Percentiles rank a stretch among this genome's conserved stretches.
Conservation (phyloP, 2,797 vertebrate species). For the Schizopygopsis pylzovi region DNA sequence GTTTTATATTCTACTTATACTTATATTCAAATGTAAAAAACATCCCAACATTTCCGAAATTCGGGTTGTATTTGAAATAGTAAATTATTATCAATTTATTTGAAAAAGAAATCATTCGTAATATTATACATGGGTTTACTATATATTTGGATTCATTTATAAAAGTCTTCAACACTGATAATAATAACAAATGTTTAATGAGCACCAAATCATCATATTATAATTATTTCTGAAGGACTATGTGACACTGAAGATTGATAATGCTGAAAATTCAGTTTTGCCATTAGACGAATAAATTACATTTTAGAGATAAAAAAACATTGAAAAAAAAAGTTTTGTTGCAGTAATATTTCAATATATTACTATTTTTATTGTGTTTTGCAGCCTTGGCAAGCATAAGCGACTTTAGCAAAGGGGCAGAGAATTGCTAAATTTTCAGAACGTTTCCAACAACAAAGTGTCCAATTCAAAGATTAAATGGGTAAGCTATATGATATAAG, state of each 20-base stretch:
- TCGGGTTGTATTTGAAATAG: no score
- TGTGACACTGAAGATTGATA: background rate
- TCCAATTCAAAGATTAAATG: background rate
- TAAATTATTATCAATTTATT: background rate
- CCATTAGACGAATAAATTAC: background rate
- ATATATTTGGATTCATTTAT: background rate
- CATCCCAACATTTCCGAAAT: no score
- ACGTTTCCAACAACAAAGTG: background rate
- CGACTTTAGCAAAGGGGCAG: background rate
- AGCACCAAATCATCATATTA: background rate
- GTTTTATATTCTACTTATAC: no score
- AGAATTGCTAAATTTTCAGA: background rate
- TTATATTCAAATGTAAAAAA: no score
- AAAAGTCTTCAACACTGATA: background rate
- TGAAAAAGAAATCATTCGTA: background rate
- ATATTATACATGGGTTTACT: background rate
- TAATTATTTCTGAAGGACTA: background rate
- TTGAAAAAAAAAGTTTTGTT: background rate
- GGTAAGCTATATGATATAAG: no score
- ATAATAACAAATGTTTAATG: background rate
- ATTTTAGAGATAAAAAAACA: background rate
- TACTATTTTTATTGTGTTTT: background rate
- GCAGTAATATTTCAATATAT: background rate
- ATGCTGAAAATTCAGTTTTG: background rate
- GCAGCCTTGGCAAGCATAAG: background rate